These are phyloP conservation scores for Plebejus argus DNA, from an alignment of 2,888 invertebrate species.

Conservation along the genomic window DNA sequence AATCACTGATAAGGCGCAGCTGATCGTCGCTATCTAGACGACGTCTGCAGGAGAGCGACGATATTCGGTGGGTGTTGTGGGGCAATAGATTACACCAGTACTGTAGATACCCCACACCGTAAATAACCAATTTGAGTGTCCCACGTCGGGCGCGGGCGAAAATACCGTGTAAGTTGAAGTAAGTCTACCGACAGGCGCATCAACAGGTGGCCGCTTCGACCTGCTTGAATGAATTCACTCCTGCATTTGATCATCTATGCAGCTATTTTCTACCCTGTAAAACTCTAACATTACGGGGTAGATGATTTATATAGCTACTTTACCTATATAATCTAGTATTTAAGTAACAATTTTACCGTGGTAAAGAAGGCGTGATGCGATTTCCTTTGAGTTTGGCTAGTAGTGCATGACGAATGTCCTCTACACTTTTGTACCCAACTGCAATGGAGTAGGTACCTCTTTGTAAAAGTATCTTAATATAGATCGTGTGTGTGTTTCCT, in stretches of 20 bases:
- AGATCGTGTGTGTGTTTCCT: neutral
- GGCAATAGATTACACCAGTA: neutral
- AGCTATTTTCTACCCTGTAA: neutral
- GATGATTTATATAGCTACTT: too few species aligned
- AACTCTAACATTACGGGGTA: neutral
- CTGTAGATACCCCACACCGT: neutral
- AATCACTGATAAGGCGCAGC: conserved; percentile 22
- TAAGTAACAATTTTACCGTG: neutral
- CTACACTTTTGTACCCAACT: neutral
- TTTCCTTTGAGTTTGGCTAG: neutral
- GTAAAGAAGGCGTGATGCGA: too few species aligned
- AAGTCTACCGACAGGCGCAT: neutral
- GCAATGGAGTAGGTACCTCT: neutral
- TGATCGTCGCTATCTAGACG: conserved; percentile 2
- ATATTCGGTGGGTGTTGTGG: conserved; percentile 8
- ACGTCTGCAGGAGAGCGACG: conserved; percentile 1
- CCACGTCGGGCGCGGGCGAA: neutral
- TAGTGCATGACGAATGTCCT: neutral
- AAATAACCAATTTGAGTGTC: neutral
- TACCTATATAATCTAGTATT: too few species aligned
- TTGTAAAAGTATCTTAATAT: neutral
- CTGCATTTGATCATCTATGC: neutral
- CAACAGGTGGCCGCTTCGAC: neutral
- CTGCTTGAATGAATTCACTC: neutral
- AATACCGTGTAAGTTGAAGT: neutral